Conservation (phyloP, 1,140 invertebrate genomes). For the Octopus bimaculoides region DNA sequence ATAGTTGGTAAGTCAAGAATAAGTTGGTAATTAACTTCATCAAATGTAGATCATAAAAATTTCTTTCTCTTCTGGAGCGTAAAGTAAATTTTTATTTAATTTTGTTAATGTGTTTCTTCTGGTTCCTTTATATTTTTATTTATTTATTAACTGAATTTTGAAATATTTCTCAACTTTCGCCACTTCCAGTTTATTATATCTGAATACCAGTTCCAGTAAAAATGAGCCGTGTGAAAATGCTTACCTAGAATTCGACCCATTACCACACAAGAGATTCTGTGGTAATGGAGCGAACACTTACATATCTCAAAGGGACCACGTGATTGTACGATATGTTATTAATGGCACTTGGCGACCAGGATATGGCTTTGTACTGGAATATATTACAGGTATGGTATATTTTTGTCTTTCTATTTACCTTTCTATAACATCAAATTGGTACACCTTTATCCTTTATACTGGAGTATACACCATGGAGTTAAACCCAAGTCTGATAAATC, state of each 20-base stretch:
- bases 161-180: neutral
- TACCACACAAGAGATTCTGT: constrained; percentile 2
- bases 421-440: neutral
- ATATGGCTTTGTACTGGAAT: constrained; percentile 25
- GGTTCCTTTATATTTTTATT: too few species aligned
- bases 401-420: neutral
- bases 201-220: neutral
- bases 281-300: neutral
- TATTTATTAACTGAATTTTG: too few species aligned
- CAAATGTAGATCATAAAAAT: too few species aligned
- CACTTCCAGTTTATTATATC: neutral
- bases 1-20: too few species aligned
- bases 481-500: too few species aligned
- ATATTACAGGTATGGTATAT: constrained; percentile 23
- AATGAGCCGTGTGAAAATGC: neutral
- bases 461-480: too few species aligned
- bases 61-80: too few species aligned
- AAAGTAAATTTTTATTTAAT: too few species aligned
- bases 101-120: too few species aligned
- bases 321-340: constrained; percentile 2
- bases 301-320: constrained; percentile 1
- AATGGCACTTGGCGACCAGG: neutral
- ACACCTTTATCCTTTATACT: too few species aligned
- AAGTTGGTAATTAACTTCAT: too few species aligned
- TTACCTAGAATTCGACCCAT: neutral